Evolutionary conservation across 2,888 invertebrate species (phyloP).

Genomic region (Dolichopus griseipennis): DNA sequence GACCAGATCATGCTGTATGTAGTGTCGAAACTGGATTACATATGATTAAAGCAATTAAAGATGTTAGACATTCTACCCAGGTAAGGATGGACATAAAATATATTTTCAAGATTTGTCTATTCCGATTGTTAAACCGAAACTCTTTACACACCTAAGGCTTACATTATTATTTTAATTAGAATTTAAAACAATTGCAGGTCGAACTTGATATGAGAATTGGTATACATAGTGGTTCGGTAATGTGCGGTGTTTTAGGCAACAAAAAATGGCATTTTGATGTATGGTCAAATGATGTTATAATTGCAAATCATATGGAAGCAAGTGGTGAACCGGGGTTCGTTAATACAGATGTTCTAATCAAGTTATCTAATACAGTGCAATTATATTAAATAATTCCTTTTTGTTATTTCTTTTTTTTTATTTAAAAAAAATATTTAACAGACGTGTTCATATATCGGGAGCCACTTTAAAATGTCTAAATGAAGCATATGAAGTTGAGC

Average conservation of each 20-base stretch:
- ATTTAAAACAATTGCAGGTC: constrained; percentile 49
- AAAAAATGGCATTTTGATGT: constrained; percentile 92
- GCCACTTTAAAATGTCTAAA: constrained; percentile 77
- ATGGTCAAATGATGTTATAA: constrained; percentile 89
- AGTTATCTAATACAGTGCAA: too few species aligned
- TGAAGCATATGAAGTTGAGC: constrained; percentile 87
- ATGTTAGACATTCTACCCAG: constrained; percentile 63
- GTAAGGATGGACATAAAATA: constrained; percentile 39
- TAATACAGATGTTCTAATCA: background rate
- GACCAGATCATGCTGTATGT: constrained; percentile 79
- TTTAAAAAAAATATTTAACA: constrained; percentile 33
- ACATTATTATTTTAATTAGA: background rate
- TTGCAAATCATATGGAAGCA: constrained; percentile 95
- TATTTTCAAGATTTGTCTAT: background rate
- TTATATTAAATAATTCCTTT: too few species aligned
- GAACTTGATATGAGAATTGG: constrained; percentile 97
- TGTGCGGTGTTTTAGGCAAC: constrained; percentile 89
- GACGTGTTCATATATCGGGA: constrained; percentile 91
- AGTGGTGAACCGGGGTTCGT: constrained; percentile 90
- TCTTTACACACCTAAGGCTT: too few species aligned
- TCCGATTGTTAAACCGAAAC: too few species aligned
- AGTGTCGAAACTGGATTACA: constrained; percentile 92
- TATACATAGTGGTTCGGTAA: constrained; percentile 90
- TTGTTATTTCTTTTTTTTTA: too few species aligned
- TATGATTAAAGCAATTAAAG: constrained; percentile 89